A percentile compares a stretch with the other conserved stretches of the same genome.
Conservation (phyloP, 2,888 invertebrate species). For the Dasypolia templi region DNA sequence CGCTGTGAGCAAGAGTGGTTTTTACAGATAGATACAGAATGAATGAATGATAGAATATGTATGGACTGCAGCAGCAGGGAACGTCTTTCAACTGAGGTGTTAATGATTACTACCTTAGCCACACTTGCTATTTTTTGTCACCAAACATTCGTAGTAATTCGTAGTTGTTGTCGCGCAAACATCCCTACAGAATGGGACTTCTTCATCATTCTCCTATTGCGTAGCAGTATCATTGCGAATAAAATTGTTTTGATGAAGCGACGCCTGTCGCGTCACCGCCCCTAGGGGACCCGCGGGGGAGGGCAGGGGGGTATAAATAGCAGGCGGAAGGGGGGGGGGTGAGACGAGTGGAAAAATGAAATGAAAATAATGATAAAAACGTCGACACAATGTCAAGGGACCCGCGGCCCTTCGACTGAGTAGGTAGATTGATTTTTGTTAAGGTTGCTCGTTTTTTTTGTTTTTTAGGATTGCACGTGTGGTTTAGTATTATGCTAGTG, state of each 20-base stretch:
- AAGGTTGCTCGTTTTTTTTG: slow-evolving; percentile 32
- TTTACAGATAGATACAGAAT: neutral
- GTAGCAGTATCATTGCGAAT: slow-evolving; percentile 59
- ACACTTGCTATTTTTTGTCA: neutral
- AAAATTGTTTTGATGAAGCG: slow-evolving; percentile 82
- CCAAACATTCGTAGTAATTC: neutral
- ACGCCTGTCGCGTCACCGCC: slow-evolving; percentile 69
- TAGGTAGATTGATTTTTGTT: slow-evolving; percentile 65
- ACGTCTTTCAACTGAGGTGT: neutral
- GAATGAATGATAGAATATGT: neutral
- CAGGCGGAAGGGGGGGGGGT: slow-evolving; percentile 46
- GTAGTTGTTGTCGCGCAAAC: neutral
- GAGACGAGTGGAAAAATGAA: slow-evolving; percentile 74
- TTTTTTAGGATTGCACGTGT: slow-evolving; percentile 20
- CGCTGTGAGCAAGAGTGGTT: neutral
- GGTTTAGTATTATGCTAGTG: neutral
- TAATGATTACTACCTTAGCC: neutral
- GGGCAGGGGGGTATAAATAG: slow-evolving; percentile 35
- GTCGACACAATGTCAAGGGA: slow-evolving; percentile 73
- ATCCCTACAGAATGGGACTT: slow-evolving; percentile 12
- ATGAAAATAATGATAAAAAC: slow-evolving; percentile 83
- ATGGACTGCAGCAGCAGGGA: neutral
- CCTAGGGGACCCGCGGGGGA: slow-evolving; percentile 60
- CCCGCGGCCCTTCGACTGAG: slow-evolving; percentile 62
- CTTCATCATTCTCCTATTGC: slow-evolving; percentile 21